phyloP scores from a whole-genome alignment of 2,113 vertebrate species.

The Benthochromis sp. region DNA sequence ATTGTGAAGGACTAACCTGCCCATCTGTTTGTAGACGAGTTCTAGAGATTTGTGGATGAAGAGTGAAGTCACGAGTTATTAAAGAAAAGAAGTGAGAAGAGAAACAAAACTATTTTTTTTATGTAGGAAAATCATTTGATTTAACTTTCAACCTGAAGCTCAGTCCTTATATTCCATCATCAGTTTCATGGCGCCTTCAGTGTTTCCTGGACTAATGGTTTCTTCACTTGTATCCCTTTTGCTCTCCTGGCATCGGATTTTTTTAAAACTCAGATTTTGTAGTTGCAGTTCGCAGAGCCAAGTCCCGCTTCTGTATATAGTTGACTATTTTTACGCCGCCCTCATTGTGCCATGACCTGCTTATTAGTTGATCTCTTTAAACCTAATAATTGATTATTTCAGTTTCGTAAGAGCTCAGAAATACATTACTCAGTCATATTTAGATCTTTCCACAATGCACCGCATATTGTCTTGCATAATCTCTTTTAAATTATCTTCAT shows the following conservation, averaged over 20 bases:
- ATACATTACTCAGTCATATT: neutral
- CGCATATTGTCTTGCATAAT: neutral
- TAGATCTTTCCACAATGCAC: neutral
- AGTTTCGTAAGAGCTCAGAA: neutral
- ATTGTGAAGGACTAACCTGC: neutral
- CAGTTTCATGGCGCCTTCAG: neutral
- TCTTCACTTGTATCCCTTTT: neutral
- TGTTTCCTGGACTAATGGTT: neutral
- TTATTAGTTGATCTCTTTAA: conserved; percentile 35
- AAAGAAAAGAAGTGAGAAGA: neutral
- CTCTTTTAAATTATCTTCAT: conserved; percentile 5
- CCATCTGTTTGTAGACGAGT: neutral
- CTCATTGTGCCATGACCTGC: conserved; percentile 52
- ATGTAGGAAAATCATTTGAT: neutral
- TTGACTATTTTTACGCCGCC: conserved; percentile 49
- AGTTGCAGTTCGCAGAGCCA: conserved; percentile 1
- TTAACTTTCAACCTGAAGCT: neutral
- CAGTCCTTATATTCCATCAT: neutral
- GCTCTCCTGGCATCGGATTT: neutral
- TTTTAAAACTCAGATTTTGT: neutral
- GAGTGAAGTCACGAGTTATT: neutral
- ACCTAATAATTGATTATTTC: conserved; percentile 34
- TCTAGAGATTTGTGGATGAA: neutral
- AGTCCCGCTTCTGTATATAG: conserved; percentile 37
- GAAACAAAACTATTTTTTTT: neutral